These are phyloP conservation scores for Eidolon helvum DNA, from an alignment of 2,113 vertebrate species.

Conservation along the genomic window DNA sequence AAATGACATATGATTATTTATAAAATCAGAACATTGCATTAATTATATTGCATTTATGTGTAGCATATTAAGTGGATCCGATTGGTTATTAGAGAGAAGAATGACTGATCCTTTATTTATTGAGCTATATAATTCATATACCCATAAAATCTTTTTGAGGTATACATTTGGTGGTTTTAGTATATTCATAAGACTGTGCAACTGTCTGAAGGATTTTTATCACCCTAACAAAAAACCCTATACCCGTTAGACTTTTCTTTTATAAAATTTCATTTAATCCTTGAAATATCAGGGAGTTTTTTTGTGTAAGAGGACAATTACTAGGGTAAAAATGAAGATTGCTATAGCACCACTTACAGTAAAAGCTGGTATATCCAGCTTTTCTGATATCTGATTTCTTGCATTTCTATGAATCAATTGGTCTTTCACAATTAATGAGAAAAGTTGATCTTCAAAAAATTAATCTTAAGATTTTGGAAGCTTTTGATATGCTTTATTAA, in stretches of 20 bases:
- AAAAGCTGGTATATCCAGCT: not conserved
- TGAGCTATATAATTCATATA: not conserved
- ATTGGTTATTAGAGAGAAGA: not conserved
- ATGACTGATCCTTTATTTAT: not conserved
- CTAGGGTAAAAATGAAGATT: not conserved
- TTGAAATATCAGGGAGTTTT: not conserved
- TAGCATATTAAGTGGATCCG: not conserved
- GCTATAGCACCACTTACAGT: not conserved
- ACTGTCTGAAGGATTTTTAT: not conserved
- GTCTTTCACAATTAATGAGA: not conserved
- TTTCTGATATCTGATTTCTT: not conserved
- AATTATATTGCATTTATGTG: not conserved
- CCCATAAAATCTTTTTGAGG: not conserved
- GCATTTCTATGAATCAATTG: not conserved
- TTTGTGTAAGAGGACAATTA: not conserved
- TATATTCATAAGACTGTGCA: not conserved
- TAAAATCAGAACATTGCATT: not conserved
- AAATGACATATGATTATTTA: not conserved
- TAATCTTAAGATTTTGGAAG: not conserved
- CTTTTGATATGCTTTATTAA: not conserved
- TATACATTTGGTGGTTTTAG: not conserved
- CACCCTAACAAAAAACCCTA: not conserved
- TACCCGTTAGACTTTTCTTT: not conserved
- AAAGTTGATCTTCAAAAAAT: not conserved
- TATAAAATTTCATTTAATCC: not conserved